These are phyloP conservation scores for Drosophila athabasca DNA, from an alignment of 1,140 invertebrate species.

Conservation along the genomic window DNA sequence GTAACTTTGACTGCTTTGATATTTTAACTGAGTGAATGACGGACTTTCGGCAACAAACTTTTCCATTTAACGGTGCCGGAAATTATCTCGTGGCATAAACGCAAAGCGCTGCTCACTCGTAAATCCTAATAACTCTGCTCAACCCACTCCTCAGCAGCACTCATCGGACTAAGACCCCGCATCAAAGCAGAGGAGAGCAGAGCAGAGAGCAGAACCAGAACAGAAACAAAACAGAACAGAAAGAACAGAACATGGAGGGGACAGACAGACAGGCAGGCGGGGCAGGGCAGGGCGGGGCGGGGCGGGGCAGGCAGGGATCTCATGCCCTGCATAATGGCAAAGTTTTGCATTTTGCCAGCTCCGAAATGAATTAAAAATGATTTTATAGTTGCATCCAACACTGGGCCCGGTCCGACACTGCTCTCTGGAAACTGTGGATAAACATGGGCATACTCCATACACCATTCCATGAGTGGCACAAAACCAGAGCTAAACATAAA, in stretches of 20 bases:
- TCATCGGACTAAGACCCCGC: constrained; percentile 21
- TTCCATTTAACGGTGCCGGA: constrained; percentile 51
- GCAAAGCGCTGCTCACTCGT: constrained; percentile 42
- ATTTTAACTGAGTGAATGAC: constrained; percentile 42
- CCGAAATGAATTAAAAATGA: constrained; percentile 53
- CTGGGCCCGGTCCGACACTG: constrained; percentile 4
- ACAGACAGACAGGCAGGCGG: no score
- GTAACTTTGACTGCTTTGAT: constrained; percentile 34
- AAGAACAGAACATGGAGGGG: not conserved
- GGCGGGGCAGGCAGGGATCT: no score
- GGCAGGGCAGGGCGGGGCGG: no score
- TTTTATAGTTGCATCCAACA: constrained; percentile 47
- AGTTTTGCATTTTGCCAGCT: constrained; percentile 43
- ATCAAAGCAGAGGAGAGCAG: constrained; percentile 7
- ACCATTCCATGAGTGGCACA: constrained; percentile 35
- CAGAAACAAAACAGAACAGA: no score
- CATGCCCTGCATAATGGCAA: constrained; percentile 27
- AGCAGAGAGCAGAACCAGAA: no score
- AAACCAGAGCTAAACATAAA: constrained; percentile 35
- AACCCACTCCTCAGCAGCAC: not conserved
- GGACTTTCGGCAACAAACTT: constrained; percentile 47
- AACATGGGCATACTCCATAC: constrained; percentile 33
- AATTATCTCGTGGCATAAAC: constrained; percentile 60
- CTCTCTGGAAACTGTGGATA: constrained; percentile 47
- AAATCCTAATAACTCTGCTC: constrained; percentile 13